Base-by-base conservation (phyloP, 2,113 vertebrate genomes). In the Podocnemis expansa region DNA sequence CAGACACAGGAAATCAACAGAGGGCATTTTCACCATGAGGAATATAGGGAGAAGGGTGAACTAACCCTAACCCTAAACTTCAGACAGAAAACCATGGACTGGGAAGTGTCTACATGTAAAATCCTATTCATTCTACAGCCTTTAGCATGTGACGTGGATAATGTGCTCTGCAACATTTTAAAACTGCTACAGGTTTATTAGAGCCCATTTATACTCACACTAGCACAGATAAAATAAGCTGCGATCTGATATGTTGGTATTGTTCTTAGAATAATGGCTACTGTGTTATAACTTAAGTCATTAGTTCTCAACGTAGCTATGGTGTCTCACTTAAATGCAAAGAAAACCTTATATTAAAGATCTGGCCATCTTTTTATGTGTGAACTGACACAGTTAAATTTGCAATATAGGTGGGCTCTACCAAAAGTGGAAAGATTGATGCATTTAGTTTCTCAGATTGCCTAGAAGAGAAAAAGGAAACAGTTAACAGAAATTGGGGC, bases 401-500 rank as follows among this genome's bases (percentile, higher is more conserved):
- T 4, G 38, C 6, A 2, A 27, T 8, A 2, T 1, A 1, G 25
- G 21, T 45, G 52, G 16, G n/a, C 0, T 4, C 16, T 6, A 29
- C 8, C 56, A 63, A 1, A 1, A 43, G 38, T 25, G 41, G 38
- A 43, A 43, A 75, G 38, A 38, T 25, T 25, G 38, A 43, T 43
- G 22, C 25, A 9, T 75, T 25, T 41, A 43, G 24, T 75, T 67
- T 67, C n/a, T 22, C 27, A 14, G 17, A 29, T n/a, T 38, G 34
- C 17, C 34, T 81, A 52, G 73, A 45, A 24, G 86, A 6, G 70
- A 34, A 29, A 80, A 67, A n/a, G 60, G 31, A 76, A 90, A 80
- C 1, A 51, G 79, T 29, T 12, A 1, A 4, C 1, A 8, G 11
- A 34, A 11, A 78, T 31, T 4, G 54, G 2, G 1, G 21, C 7